These are phyloP conservation scores for Phoenoteleia sp. DNA, from an alignment of 2,888 invertebrate genomes.

Conservation along the genomic window DNA sequence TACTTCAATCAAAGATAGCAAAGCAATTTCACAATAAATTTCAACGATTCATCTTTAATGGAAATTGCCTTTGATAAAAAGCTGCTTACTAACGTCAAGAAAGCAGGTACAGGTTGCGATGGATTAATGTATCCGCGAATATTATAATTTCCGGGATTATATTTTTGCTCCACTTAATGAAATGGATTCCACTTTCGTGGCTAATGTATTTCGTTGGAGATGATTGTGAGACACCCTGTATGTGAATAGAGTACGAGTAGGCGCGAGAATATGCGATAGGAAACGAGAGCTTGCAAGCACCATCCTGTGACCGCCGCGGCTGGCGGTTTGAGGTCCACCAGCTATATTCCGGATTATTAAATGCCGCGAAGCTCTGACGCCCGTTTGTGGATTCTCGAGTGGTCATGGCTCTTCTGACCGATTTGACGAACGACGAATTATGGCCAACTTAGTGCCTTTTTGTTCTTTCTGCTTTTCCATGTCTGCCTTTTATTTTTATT, in stretches of 20 bases:
- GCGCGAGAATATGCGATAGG: conserved; percentile 52
- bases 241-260: conserved; percentile 26
- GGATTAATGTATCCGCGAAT: too few relatives aligned
- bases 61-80: too few relatives aligned
- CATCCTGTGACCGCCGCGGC: conserved; percentile 82
- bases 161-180: conserved; percentile 10
- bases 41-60: too few relatives aligned
- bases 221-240: conserved; percentile 61
- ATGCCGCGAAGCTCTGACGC: conserved; percentile 81
- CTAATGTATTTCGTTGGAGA: conserved; percentile 25
- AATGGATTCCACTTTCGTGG: conserved; percentile 23
- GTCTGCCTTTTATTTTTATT: too few relatives aligned
- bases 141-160: background rate
- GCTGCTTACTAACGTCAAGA: too few relatives aligned
- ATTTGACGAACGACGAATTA: conserved; percentile 57
- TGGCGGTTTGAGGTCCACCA: conserved; percentile 85
- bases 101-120: too few relatives aligned
- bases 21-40: too few relatives aligned
- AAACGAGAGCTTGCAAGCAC: conserved; percentile 72
- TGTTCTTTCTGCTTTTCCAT: background rate
- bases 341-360: conserved; percentile 85
- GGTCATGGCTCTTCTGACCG: conserved; percentile 75
- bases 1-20: too few relatives aligned
- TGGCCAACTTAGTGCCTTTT: conserved; percentile 23
- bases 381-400: conserved; percentile 82